These are phyloP conservation scores for Oegoconia quadripuncta DNA, from an alignment of 2,888 invertebrate species.

Conservation along the genomic window DNA sequence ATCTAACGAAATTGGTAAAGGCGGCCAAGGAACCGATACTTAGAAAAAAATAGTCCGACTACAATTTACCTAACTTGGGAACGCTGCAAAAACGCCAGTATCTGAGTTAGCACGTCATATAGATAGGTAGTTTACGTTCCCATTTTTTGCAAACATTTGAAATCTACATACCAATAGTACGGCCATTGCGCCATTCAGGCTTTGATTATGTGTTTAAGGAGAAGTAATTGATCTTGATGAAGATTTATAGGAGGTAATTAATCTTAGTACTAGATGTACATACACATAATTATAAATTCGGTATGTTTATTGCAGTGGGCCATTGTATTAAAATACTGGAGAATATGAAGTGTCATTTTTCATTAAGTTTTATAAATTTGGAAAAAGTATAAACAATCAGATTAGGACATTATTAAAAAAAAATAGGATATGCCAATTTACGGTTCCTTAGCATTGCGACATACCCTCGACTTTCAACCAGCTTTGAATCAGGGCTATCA, in stretches of 20 bases:
- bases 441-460: too few relatives aligned
- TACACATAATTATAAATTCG: too few relatives aligned
- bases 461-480: too few relatives aligned
- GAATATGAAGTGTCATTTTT: too few relatives aligned
- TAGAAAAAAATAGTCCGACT: conserved; percentile 4
- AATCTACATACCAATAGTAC: conserved; percentile 30
- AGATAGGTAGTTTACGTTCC: conserved; percentile 1
- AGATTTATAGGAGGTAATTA: too few relatives aligned
- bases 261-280: too few relatives aligned
- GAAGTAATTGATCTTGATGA: too few relatives aligned
- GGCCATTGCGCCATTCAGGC: not conserved
- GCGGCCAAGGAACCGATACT: conserved; percentile 3
- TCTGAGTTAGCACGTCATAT: conserved; percentile 1
- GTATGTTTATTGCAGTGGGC: too few relatives aligned
- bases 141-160: conserved; percentile 20
- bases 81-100: conserved; percentile 6
- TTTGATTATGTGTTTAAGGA: not conserved
- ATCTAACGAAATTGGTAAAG: not conserved
- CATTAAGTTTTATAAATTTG: not conserved
- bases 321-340: too few relatives aligned
- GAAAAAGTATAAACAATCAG: not conserved
- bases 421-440: too few relatives aligned
- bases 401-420: too few relatives aligned
- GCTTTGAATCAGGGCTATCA: too few relatives aligned
- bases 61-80: conserved; percentile 6